Evolutionary conservation across 2,113 vertebrate species (phyloP).

Genomic region (Tricholaema leucomelas): DNA sequence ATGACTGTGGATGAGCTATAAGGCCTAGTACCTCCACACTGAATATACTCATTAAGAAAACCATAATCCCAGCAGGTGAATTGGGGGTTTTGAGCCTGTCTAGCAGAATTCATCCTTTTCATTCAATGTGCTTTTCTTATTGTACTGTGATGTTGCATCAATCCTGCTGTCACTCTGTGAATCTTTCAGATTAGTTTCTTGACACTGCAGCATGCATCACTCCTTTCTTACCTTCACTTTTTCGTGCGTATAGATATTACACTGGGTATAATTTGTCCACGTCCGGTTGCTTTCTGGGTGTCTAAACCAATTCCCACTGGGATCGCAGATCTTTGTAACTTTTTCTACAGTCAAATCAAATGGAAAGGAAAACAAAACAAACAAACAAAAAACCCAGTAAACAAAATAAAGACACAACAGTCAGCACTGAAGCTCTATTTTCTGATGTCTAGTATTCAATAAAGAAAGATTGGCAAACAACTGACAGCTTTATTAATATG

Average conservation of each 20-base stretch:
- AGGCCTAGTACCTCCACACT: neutral
- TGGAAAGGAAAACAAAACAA: neutral
- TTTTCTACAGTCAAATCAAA: slow-evolving; percentile 80
- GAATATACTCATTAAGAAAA: neutral
- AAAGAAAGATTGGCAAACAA: neutral
- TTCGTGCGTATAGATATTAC: slow-evolving; percentile 82
- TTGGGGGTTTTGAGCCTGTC: neutral
- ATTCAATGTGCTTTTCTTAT: neutral
- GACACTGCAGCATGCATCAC: neutral
- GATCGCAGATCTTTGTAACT: slow-evolving; percentile 91
- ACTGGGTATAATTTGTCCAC: slow-evolving; percentile 94
- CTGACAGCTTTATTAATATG: slow-evolving; percentile 33
- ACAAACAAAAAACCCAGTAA: neutral
- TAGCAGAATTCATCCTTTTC: neutral
- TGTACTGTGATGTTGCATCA: neutral
- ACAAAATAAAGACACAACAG: neutral
- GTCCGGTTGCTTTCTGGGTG: slow-evolving; percentile 94
- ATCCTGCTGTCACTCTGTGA: neutral
- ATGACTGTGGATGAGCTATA: neutral
- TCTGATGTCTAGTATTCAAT: neutral
- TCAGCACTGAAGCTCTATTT: slow-evolving; percentile 18
- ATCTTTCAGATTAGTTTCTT: neutral
- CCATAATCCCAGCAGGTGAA: neutral
- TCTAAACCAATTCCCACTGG: slow-evolving; percentile 89
- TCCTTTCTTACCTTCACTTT: slow-evolving; percentile 83